Evolutionary conservation across 2,797 vertebrate species (phyloP).

Genomic region (Rhynchonycteris naso): DNA sequence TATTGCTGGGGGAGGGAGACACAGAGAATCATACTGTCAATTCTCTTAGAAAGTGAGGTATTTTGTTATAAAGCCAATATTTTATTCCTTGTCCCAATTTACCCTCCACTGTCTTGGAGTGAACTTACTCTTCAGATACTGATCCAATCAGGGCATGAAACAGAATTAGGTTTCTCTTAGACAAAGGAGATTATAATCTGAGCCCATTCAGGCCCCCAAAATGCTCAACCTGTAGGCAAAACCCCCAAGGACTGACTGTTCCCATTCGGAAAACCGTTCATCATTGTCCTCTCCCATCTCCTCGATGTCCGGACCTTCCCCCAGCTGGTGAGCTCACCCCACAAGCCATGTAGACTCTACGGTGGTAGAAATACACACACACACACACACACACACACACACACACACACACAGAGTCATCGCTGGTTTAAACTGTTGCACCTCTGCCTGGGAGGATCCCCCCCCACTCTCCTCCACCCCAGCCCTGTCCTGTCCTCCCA

Average conservation of each 20-base stretch:
- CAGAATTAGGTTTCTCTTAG: not conserved
- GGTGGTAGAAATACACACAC: constrained; percentile 54
- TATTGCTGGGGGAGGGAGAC: not conserved
- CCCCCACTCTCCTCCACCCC: not conserved
- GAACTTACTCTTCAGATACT: not conserved
- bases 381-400: not conserved
- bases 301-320: constrained; percentile 58
- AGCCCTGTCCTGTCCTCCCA: not conserved
- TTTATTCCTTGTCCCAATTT: not conserved
- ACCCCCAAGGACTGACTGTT: constrained; percentile 1
- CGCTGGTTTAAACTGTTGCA: constrained; percentile 71
- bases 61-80: not conserved
- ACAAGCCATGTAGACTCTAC: constrained; percentile 11
- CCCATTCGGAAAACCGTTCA: constrained; percentile 22
- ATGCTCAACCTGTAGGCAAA: not conserved
- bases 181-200: constrained; percentile 3
- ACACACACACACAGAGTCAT: not conserved
- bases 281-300: constrained; percentile 30
- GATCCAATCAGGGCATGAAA: not conserved
- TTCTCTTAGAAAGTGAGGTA: not conserved
- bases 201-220: not conserved
- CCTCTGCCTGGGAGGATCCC: constrained; percentile 54
- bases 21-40: not conserved
- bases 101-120: not conserved
- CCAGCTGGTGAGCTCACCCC: constrained; percentile 41